Conservation (phyloP, 2,797 vertebrate genomes). For the Sciurus carolinensis region DNA sequence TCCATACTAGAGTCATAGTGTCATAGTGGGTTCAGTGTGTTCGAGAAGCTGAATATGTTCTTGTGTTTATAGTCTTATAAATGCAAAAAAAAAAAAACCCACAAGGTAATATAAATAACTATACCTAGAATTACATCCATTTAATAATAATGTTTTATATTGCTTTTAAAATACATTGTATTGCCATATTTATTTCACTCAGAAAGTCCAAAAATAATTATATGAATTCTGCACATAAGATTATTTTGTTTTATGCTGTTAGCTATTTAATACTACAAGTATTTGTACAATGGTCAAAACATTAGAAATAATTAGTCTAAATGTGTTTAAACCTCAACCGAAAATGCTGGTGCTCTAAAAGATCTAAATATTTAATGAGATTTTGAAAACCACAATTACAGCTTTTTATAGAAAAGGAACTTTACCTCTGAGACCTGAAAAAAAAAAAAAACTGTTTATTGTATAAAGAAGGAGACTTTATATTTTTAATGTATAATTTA, state of each 20-base stretch:
- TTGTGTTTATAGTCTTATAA: neutral
- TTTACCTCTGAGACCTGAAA: slow-evolving; percentile 81
- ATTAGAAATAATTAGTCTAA: slow-evolving; percentile 85
- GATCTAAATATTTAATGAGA: slow-evolving; percentile 80
- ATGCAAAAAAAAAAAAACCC: neutral
- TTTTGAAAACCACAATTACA: slow-evolving; percentile 80
- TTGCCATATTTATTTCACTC: slow-evolving; percentile 55
- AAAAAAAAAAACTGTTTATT: slow-evolving; percentile 86
- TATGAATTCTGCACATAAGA: slow-evolving; percentile 69
- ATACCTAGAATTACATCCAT: neutral
- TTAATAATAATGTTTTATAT: slow-evolving; percentile 24
- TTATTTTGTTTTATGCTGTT: slow-evolving; percentile 81
- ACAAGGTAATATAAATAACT: neutral
- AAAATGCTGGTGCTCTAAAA: slow-evolving; percentile 80
- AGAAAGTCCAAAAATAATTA: slow-evolving; percentile 70
- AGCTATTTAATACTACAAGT: slow-evolving; percentile 69
- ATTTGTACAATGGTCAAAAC: slow-evolving; percentile 84
- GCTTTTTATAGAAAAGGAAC: slow-evolving; percentile 81
- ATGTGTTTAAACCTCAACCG: slow-evolving; percentile 80
- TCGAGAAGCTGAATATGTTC: neutral
- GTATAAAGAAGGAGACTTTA: slow-evolving; percentile 74
- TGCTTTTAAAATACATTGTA: neutral
- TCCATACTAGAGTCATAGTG: neutral
- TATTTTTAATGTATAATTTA: slow-evolving; percentile 82
- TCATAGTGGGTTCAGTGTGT: neutral